Conservation (phyloP, 1,140 invertebrate genomes). For the Diachasma alloeum region DNA sequence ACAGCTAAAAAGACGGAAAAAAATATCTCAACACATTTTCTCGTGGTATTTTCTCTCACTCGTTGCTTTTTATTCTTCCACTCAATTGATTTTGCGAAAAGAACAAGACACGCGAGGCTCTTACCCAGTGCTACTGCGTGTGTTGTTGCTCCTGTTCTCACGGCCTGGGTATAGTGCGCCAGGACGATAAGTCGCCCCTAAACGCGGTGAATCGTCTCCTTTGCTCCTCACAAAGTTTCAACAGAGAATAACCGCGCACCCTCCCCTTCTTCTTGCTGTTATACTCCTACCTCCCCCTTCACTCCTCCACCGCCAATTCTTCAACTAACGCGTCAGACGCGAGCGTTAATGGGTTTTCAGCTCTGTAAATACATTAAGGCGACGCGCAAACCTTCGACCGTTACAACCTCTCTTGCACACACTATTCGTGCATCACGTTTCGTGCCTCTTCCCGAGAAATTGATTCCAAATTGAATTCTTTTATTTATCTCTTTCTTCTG, state of each 20-base stretch:
- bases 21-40: no score
- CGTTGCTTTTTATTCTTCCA: neutral
- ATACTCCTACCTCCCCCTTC: neutral
- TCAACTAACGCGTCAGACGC: constrained; percentile 34
- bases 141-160: no score
- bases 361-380: constrained; percentile 55
- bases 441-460: neutral
- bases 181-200: neutral
- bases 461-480: neutral
- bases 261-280: neutral
- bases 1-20: no score
- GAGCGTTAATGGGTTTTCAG: constrained; percentile 51
- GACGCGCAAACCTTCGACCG: constrained; percentile 26
- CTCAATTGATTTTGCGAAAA: no score
- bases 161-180: neutral
- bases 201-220: neutral
- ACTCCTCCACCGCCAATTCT: neutral
- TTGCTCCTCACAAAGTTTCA: neutral
- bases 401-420: constrained; percentile 4
- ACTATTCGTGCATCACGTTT: constrained; percentile 1
- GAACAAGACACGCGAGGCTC: no score
- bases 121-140: no score
- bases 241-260: neutral
- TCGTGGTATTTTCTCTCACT: no score
- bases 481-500: neutral